These are phyloP conservation scores for Isotomurus palustris DNA, from an alignment of 2,888 invertebrate species.

Conservation along the genomic window DNA sequence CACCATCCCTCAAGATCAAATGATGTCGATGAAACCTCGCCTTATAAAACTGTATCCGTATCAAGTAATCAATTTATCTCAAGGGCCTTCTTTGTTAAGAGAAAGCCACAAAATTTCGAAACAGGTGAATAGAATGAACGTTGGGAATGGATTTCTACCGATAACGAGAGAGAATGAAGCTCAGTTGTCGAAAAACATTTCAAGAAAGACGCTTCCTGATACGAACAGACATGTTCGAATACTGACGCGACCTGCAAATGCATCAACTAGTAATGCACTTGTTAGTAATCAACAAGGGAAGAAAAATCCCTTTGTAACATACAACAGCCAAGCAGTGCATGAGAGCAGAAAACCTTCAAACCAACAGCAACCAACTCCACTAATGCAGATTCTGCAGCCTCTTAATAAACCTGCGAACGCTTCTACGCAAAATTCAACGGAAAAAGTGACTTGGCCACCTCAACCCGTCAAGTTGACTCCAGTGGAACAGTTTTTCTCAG, in stretches of 20 bases:
- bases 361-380: neutral
- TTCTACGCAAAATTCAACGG: neutral
- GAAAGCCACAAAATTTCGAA: neutral
- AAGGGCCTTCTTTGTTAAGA: slow-evolving; percentile 13
- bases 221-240: slow-evolving; percentile 1
- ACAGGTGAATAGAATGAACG: neutral
- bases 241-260: neutral
- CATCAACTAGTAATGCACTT: neutral
- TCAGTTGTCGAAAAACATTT: too few species aligned
- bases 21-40: slow-evolving; percentile 23
- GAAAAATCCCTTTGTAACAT: slow-evolving; percentile 2
- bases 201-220: too few species aligned
- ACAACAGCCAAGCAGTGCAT: neutral
- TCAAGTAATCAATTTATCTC: slow-evolving; percentile 39
- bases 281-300: too few species aligned
- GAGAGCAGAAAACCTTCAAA: neutral
- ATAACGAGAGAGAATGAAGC: neutral
- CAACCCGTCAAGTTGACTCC: slow-evolving; percentile 5
- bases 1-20: neutral
- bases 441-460: slow-evolving; percentile 7
- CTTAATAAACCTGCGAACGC: neutral
- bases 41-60: slow-evolving; percentile 41
- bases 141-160: neutral
- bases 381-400: neutral
- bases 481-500: slow-evolving; percentile 3